phyloP scores from a whole-genome alignment of 2,113 vertebrate species.

The Cyphomyrus plagiostoma region DNA sequence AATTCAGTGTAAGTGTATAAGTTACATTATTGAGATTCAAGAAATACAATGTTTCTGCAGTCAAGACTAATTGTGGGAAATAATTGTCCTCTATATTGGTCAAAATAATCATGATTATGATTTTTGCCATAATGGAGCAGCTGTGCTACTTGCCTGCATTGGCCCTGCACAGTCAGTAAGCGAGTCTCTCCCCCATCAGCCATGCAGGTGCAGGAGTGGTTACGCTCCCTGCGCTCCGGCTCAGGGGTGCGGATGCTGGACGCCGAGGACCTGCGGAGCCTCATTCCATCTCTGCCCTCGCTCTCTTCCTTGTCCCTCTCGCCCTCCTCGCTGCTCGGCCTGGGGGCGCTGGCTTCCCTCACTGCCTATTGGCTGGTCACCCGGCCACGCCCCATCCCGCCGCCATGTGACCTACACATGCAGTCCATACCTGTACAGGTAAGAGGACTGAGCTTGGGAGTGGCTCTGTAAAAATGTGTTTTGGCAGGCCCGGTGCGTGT shows the following conservation, averaged over 20 bases:
- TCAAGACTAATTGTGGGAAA: no score
- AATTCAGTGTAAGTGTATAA: no score
- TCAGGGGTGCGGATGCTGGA: constrained; percentile 42
- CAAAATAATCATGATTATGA: no score
- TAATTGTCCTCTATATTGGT: no score
- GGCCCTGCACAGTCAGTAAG: background rate
- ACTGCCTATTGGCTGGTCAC: constrained; percentile 67
- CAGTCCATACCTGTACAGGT: constrained; percentile 62
- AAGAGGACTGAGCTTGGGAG: constrained; percentile 24
- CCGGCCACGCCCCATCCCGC: constrained; percentile 56
- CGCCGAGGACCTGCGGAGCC: constrained; percentile 46
- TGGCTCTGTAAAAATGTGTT: background rate
- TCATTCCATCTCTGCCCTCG: constrained; percentile 45
- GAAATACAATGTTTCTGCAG: no score
- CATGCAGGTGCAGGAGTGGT: constrained; percentile 67
- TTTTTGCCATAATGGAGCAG: background rate
- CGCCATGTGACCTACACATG: constrained; percentile 59
- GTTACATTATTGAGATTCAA: no score
- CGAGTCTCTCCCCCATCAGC: constrained; percentile 30
- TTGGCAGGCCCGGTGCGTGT: background rate
- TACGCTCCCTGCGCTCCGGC: constrained; percentile 48
- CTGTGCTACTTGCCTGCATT: background rate
- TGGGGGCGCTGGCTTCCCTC: constrained; percentile 63
- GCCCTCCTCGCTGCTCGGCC: constrained; percentile 56
- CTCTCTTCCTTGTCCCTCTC: constrained; percentile 53